phyloP scores from a whole-genome alignment of 2,797 vertebrate genomes.

The Galagoides demidoff region DNA sequence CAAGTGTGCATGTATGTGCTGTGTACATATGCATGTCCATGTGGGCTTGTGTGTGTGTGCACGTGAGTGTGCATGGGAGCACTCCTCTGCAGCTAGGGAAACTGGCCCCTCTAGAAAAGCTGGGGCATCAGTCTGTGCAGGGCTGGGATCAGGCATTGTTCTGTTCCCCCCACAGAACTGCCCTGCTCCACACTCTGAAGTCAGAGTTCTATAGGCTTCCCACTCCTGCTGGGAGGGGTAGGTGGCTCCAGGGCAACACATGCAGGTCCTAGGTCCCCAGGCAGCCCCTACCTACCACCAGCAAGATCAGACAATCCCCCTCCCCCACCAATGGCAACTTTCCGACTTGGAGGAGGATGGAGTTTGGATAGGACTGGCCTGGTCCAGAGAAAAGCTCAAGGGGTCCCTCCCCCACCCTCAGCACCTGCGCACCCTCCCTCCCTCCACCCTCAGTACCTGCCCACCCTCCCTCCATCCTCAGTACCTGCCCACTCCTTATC shows the following conservation, averaged over 20 bases:
- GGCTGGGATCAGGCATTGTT: no score
- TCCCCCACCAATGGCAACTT: background rate
- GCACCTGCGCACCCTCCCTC: background rate
- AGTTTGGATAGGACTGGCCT: background rate
- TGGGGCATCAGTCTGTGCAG: no score
- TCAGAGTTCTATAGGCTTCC: background rate
- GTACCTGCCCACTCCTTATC: background rate
- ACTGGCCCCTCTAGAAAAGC: background rate
- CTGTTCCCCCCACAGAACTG: accelerated
- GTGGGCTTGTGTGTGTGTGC: background rate
- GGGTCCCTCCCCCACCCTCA: background rate
- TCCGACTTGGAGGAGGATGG: background rate
- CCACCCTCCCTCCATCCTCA: background rate
- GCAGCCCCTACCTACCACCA: background rate
- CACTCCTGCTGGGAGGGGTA: accelerated
- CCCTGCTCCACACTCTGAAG: background rate
- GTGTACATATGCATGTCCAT: no score
- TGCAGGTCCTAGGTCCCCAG: background rate
- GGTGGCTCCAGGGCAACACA: accelerated
- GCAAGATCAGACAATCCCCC: background rate
- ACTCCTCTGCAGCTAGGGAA: background rate
- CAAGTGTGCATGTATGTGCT: no score
- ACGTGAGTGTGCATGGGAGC: no score
- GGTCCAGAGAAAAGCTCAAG: background rate
- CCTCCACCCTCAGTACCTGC: background rate